phyloP scores from a whole-genome alignment of 2,113 vertebrate genomes.

The Oceanites oceanicus region DNA sequence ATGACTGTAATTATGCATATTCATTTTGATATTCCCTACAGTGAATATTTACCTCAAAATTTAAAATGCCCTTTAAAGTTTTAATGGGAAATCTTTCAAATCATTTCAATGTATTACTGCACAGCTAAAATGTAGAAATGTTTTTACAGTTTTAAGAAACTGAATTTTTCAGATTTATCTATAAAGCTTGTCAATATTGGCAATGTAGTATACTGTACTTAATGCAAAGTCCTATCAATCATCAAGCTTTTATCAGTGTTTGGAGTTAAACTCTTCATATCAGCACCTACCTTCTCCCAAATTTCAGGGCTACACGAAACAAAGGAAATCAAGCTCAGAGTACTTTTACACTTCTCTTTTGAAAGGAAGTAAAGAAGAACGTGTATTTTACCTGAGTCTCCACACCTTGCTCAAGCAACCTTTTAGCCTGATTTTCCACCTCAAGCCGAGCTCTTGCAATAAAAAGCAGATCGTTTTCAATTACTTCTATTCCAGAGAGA shows the following conservation, averaged over 20 bases:
- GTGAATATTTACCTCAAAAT: background rate
- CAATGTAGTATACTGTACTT: background rate
- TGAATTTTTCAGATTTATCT: background rate
- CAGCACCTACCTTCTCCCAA: background rate
- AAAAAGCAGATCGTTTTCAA: slow-evolving; percentile 94
- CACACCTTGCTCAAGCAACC: slow-evolving; percentile 93
- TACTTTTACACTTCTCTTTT: background rate
- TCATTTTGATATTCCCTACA: background rate
- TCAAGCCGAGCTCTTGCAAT: slow-evolving; percentile 95
- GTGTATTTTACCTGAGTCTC: slow-evolving; percentile 89
- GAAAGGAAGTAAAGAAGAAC: background rate
- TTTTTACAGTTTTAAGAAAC: background rate
- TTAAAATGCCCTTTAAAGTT: background rate
- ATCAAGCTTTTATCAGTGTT: background rate
- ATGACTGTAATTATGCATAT: background rate
- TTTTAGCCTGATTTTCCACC: slow-evolving; percentile 97
- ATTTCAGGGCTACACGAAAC: background rate
- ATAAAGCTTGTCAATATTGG: background rate
- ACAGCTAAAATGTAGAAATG: background rate
- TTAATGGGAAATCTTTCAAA: background rate
- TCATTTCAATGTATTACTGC: background rate
- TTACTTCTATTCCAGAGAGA: slow-evolving; percentile 95
- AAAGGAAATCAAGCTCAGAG: background rate
- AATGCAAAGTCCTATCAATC: background rate
- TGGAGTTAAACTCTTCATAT: background rate